Percentiles rank a stretch among this genome's conserved stretches.
These are phyloP conservation scores for Paramormyrops kingsleyae DNA, from an alignment of 2,113 vertebrate genomes.

Conservation along the genomic window DNA sequence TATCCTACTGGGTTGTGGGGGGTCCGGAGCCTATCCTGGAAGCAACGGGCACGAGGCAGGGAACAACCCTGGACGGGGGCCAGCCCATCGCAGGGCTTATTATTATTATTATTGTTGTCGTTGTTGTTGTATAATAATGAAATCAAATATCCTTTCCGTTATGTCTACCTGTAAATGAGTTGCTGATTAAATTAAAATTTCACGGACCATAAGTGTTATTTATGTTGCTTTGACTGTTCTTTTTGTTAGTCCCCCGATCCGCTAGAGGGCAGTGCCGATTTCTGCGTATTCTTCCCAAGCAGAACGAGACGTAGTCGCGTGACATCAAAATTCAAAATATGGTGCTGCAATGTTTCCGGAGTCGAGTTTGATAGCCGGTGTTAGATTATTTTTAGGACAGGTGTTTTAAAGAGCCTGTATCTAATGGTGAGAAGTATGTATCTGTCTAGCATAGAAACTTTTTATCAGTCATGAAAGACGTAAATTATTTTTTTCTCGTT, in stretches of 20 bases:
- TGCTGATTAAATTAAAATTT: neutral
- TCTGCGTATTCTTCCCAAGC: neutral
- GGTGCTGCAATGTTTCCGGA: neutral
- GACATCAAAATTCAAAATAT: constrained; percentile 27
- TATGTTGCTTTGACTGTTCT: neutral
- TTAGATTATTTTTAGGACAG: neutral
- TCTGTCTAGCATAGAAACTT: neutral
- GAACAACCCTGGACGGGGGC: no score
- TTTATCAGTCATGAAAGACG: neutral
- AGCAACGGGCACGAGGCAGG: no score
- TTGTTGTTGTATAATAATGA: neutral
- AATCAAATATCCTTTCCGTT: neutral
- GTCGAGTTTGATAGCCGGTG: neutral
- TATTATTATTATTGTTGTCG: neutral
- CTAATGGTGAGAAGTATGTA: neutral
- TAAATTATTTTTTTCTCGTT: neutral
- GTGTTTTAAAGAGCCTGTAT: neutral
- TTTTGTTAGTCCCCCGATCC: constrained; percentile 8
- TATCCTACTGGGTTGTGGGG: no score
- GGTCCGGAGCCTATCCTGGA: no score
- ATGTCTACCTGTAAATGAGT: neutral
- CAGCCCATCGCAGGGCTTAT: no score
- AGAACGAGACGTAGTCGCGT: constrained; percentile 13
- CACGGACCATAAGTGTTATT: neutral
- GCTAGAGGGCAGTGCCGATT: constrained; percentile 18